phyloP scores from a whole-genome alignment of 2,797 vertebrate species.

The Danio albolineatus region DNA sequence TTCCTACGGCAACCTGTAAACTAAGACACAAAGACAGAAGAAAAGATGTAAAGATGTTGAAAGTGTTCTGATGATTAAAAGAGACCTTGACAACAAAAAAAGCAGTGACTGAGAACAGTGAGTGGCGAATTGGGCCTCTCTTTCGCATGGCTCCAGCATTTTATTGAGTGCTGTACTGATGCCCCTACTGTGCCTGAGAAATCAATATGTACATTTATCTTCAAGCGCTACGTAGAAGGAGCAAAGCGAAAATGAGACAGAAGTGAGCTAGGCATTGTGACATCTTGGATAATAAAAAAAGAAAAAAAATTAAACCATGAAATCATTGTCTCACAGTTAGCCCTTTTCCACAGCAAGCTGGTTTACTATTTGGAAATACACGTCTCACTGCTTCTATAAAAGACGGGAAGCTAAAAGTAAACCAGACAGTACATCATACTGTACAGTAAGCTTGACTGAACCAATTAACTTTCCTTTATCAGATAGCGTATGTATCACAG shows the following conservation, averaged over 20 bases:
- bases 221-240: constrained; percentile 10
- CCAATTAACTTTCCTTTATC: neutral
- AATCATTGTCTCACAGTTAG: constrained; percentile 26
- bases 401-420: neutral
- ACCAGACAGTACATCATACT: neutral
- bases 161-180: constrained; percentile 44
- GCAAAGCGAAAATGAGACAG: constrained; percentile 16
- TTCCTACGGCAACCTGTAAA: constrained; percentile 73
- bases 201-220: constrained; percentile 52
- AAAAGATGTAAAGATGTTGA: constrained; percentile 45
- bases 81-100: constrained; percentile 43
- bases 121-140: constrained; percentile 17
- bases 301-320: neutral
- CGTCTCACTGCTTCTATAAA: neutral
- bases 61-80: constrained; percentile 33
- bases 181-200: constrained; percentile 43
- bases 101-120: constrained; percentile 11
- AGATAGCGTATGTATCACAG: neutral
- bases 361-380: neutral
- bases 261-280: neutral
- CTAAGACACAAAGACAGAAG: constrained; percentile 73
- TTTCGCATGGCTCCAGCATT: constrained; percentile 43
- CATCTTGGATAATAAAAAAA: constrained; percentile 3
- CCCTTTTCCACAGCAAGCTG: constrained; percentile 3
- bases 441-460: constrained; percentile 7